Evolutionary conservation across 2,797 vertebrate genomes (phyloP).

Genomic region (Sebastolobus alascanus): DNA sequence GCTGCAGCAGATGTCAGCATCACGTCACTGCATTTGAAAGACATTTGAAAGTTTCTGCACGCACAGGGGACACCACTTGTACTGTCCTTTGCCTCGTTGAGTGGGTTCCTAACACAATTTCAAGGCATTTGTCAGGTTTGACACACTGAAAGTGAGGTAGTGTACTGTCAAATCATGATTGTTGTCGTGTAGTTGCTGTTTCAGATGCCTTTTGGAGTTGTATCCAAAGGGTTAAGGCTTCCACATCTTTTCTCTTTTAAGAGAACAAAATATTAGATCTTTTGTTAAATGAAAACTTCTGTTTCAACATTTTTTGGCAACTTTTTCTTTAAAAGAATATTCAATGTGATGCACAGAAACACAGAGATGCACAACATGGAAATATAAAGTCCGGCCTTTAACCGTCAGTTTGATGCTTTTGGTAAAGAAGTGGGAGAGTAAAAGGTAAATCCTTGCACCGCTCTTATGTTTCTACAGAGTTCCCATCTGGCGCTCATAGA

Average conservation of each 20-base stretch:
- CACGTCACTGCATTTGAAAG: not conserved
- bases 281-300: constrained; percentile 6
- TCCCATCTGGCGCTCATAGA: constrained; percentile 96
- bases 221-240: not conserved
- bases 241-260: not conserved
- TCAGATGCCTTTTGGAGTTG: not conserved
- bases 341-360: not conserved
- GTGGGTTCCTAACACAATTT: not conserved
- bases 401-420: not conserved
- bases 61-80: not conserved
- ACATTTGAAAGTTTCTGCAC: not conserved
- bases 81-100: not conserved
- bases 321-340: no score
- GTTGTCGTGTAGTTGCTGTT: not conserved
- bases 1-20: not conserved
- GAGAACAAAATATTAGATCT: not conserved
- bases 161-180: not conserved
- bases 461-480: constrained; percentile 82
- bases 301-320: not conserved
- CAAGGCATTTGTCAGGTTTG: not conserved
- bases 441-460: not conserved
- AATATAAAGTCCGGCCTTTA: not conserved
- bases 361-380: not conserved
- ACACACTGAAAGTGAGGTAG: not conserved
- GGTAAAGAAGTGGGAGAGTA: not conserved